Percentiles rank a stretch among this genome's conserved stretches.
Evolutionary conservation across 2,113 vertebrate species (phyloP).

Genomic region (Aleadryas rufinucha): DNA sequence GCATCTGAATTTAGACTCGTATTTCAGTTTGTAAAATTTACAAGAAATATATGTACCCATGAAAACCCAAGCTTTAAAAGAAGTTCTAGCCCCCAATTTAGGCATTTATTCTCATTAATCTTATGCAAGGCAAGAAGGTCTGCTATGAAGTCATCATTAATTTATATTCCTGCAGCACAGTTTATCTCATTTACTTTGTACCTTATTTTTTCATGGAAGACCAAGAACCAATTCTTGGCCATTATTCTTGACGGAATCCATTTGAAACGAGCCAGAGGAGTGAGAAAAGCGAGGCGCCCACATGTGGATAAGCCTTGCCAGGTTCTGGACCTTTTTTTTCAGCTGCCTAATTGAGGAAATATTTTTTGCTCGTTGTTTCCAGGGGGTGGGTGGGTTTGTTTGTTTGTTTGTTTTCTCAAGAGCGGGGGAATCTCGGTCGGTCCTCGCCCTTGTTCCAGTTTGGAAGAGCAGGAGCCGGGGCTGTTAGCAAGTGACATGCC

Average conservation of each 20-base stretch:
- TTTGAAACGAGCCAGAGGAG: neutral
- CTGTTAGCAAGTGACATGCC: constrained; percentile 55
- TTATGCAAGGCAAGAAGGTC: neutral
- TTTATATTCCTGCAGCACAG: neutral
- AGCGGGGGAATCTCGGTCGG: neutral
- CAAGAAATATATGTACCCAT: neutral
- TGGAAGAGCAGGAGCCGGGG: neutral
- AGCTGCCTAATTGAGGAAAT: constrained; percentile 16
- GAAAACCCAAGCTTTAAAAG: neutral
- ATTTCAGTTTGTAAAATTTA: neutral
- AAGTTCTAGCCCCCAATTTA: neutral
- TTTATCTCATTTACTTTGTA: neutral
- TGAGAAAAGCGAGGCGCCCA: neutral
- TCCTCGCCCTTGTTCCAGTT: neutral
- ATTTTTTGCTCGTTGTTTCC: neutral
- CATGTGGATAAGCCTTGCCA: neutral
- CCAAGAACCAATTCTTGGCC: constrained; percentile 10
- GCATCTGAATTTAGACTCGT: neutral
- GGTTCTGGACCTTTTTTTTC: neutral
- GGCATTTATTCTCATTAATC: neutral
- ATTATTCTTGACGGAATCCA: neutral
- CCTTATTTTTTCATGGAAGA: neutral
- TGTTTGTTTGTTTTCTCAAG: constrained; percentile 9
- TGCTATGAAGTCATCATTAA: neutral
- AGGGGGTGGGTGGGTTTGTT: neutral